Percentiles rank a stretch among this genome's conserved stretches.
These are phyloP conservation scores for Xanthorhoe spadicearia DNA, from an alignment of 2,888 invertebrate species.

Conservation along the genomic window DNA sequence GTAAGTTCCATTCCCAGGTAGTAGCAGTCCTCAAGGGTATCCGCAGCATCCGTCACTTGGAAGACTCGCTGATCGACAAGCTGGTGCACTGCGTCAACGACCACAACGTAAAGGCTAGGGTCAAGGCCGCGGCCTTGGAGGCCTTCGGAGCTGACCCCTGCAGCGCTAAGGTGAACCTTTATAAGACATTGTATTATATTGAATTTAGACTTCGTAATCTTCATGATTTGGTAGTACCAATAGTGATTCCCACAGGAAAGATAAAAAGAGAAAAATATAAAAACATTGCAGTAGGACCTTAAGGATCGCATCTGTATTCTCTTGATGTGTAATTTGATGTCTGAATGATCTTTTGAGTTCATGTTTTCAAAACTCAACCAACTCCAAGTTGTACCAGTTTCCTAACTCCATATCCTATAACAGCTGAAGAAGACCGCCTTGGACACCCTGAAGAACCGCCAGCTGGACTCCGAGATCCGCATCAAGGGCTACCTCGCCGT, in stretches of 20 bases:
- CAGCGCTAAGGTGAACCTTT: conserved; percentile 72
- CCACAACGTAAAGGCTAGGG: conserved; percentile 85
- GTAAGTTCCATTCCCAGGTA: conserved; percentile 62
- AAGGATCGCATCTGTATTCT: too few species aligned
- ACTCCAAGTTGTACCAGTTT: not conserved
- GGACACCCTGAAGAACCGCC: conserved; percentile 87
- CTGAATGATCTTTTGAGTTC: too few species aligned
- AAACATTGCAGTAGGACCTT: too few species aligned
- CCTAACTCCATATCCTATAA: conserved; percentile 9
- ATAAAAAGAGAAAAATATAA: too few species aligned
- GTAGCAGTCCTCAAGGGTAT: conserved; percentile 92
- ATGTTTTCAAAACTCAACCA: too few species aligned
- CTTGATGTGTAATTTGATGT: too few species aligned
- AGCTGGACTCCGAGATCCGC: conserved; percentile 93
- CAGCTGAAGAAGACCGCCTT: conserved; percentile 82
- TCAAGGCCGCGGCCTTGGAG: conserved; percentile 92
- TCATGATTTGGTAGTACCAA: too few species aligned
- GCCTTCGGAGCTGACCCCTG: conserved; percentile 90
- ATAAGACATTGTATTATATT: not conserved
- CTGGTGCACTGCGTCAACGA: conserved; percentile 86
- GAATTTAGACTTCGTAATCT: too few species aligned
- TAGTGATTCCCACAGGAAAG: too few species aligned
- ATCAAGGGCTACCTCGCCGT: conserved; percentile 93
- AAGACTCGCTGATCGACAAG: conserved; percentile 85
- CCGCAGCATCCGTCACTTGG: conserved; percentile 89